Conservation (phyloP, 2,113 vertebrate species). For the Lophotis ruficrista region DNA sequence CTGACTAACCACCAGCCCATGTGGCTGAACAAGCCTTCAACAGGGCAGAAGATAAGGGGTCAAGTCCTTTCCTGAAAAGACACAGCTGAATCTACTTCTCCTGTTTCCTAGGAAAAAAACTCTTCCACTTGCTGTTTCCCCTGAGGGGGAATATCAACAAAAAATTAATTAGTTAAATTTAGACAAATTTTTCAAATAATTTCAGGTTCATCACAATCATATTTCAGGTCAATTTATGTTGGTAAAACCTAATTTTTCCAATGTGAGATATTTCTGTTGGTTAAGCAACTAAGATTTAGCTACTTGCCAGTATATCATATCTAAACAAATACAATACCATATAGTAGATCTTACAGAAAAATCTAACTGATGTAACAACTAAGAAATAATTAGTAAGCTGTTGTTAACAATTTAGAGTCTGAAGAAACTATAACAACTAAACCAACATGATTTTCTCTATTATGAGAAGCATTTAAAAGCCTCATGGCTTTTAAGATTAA, state of each 20-base stretch:
- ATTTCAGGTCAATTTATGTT: background rate
- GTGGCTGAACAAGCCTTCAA: background rate
- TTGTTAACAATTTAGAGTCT: background rate
- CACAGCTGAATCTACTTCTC: background rate
- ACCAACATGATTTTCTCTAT: background rate
- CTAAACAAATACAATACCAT: background rate
- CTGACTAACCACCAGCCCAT: background rate
- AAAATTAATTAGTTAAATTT: background rate
- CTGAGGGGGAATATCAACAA: background rate
- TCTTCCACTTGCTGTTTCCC: background rate
- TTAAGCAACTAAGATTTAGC: background rate
- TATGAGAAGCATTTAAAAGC: background rate
- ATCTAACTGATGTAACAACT: background rate
- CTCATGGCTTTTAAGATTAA: background rate
- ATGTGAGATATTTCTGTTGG: background rate
- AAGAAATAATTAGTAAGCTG: background rate
- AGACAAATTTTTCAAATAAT: background rate
- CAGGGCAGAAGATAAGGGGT: background rate
- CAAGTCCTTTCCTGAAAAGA: background rate
- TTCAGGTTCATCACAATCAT: background rate
- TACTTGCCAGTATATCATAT: background rate
- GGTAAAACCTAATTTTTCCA: background rate
- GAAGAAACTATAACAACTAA: background rate
- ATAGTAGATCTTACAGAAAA: background rate
- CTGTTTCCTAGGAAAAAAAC: background rate